These are phyloP conservation scores for Pseudococcus longispinus DNA, from an alignment of 2,888 invertebrate species.

Conservation along the genomic window DNA sequence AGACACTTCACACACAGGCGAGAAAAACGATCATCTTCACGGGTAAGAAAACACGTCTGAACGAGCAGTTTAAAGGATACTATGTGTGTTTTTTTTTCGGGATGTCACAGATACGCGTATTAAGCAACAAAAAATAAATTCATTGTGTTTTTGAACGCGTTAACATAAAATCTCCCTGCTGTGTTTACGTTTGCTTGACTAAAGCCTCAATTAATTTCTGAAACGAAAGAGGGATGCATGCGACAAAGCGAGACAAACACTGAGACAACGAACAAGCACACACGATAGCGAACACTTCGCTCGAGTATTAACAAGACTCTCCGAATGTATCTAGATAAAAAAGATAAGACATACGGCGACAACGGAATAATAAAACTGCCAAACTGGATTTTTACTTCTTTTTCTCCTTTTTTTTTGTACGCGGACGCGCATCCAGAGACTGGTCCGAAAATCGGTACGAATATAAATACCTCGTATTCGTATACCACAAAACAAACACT, in stretches of 20 bases:
- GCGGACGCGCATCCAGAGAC: background rate
- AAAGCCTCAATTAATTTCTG: conserved; percentile 47
- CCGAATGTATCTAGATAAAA: conserved; percentile 22
- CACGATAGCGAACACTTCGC: background rate
- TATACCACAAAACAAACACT: background rate
- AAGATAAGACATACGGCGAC: conserved; percentile 55
- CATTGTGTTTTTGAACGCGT: conserved; percentile 40
- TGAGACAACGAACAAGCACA: background rate
- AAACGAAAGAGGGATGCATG: background rate
- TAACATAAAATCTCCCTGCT: conserved; percentile 38
- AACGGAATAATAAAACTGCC: conserved; percentile 56
- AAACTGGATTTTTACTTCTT: conserved; percentile 27
- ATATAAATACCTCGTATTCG: background rate
- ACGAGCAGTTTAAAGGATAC: background rate
- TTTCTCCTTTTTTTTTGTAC: background rate
- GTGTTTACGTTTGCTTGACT: conserved; percentile 37
- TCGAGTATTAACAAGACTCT: background rate
- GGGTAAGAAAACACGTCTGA: background rate
- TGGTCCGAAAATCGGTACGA: background rate
- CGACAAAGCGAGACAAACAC: background rate
- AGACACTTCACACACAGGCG: background rate
- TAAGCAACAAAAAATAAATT: conserved; percentile 46
- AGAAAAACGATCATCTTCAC: background rate
- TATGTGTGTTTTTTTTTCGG: background rate
- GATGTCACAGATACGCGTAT: conserved; percentile 22